Conservation (phyloP, 2,797 vertebrate genomes). For the Hydrophis major region DNA sequence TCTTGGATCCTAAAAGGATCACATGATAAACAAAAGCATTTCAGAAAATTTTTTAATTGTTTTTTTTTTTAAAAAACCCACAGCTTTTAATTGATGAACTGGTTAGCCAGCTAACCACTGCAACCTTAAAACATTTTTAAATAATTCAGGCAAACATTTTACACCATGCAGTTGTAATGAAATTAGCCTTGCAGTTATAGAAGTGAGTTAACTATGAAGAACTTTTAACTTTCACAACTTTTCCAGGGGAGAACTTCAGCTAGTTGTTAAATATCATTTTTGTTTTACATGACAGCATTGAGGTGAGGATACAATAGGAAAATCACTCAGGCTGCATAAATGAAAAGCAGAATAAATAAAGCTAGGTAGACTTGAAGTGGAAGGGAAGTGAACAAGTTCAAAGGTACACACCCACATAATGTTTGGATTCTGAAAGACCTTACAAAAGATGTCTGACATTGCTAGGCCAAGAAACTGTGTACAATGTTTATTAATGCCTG, state of each 20-base stretch:
- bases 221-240: not conserved
- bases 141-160: not conserved
- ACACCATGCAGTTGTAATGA: not conserved
- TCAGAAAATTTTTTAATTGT: not conserved
- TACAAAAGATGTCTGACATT: not conserved
- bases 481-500: conserved; percentile 1
- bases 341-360: not conserved
- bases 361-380: not conserved
- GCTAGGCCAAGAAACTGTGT: not conserved
- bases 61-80: not conserved
- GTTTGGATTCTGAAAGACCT: not conserved
- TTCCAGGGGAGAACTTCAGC: not conserved
- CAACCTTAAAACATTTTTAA: not conserved
- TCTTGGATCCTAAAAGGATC: not conserved
- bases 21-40: not conserved
- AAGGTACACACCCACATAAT: not conserved
- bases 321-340: too few species aligned
- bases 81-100: not conserved
- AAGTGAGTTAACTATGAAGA: not conserved
- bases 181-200: not conserved
- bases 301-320: not conserved
- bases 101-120: not conserved
- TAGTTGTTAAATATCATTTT: not conserved
- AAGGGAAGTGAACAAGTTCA: not conserved
- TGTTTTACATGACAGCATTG: not conserved